Conservation (phyloP, 2,888 invertebrate genomes). For the Calliscelio sp. region DNA sequence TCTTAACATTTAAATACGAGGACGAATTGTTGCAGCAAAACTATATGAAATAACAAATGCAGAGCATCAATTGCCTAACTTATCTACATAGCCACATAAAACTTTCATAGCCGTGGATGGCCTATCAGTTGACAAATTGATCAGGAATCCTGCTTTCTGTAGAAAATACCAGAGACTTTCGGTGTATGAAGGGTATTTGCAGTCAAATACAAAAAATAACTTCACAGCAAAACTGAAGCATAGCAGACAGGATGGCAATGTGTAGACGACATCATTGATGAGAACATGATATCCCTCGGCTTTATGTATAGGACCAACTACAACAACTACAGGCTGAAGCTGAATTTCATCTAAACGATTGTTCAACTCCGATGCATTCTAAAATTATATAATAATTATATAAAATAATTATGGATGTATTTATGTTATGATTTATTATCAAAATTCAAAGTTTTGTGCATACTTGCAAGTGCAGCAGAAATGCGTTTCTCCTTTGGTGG, state of each 20-base stretch:
- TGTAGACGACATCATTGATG: conserved; percentile 15
- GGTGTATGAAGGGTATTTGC: conserved; percentile 21
- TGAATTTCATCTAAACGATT: neutral
- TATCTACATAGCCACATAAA: neutral
- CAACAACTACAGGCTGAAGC: conserved; percentile 25
- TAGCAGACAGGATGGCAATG: neutral
- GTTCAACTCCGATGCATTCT: conserved; percentile 28
- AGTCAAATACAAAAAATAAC: conserved; percentile 23
- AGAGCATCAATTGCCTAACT: neutral
- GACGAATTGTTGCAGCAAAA: neutral
- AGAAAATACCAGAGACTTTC: conserved; percentile 52
- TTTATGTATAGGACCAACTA: conserved; percentile 24
- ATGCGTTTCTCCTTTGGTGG: conserved; percentile 16
- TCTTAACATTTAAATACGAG: neutral
- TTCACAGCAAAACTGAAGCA: conserved; percentile 45
- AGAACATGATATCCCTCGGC: conserved; percentile 28
- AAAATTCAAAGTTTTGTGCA: neutral
- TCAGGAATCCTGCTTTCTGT: conserved; percentile 49
- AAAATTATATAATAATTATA: no score
- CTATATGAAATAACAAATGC: neutral
- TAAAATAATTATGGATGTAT: neutral
- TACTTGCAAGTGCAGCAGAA: conserved; percentile 34
- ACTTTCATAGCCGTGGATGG: conserved; percentile 20
- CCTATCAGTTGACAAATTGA: conserved; percentile 22
- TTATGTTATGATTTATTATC: neutral